These are phyloP conservation scores for Osedax frankpressi DNA, from an alignment of 2,888 invertebrate species.

Conservation along the genomic window DNA sequence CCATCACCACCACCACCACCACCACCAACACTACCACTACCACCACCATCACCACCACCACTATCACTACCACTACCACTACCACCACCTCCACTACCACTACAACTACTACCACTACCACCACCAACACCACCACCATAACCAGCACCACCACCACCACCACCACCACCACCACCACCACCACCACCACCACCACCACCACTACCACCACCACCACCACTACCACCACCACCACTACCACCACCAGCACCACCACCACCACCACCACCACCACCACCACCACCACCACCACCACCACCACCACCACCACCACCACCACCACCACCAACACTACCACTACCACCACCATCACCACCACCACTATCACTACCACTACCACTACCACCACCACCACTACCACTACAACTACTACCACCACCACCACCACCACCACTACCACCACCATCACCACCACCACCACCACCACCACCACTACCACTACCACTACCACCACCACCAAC, in stretches of 20 bases:
- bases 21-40: conserved; percentile 8
- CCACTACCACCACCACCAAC: conserved; percentile 12
- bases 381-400: conserved; percentile 13
- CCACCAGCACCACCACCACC: conserved; percentile 8
- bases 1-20: background rate
- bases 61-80: conserved; percentile 13
- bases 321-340: conserved; percentile 13
- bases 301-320: conserved; percentile 17
- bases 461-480: conserved; percentile 16
- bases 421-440: conserved; percentile 14
- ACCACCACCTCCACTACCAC: background rate
- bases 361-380: conserved; percentile 18
- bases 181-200: conserved; percentile 17
- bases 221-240: conserved; percentile 10
- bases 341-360: conserved; percentile 13
- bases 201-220: conserved; percentile 15
- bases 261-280: conserved; percentile 8
- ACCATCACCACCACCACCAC: conserved; percentile 14
- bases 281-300: conserved; percentile 10
- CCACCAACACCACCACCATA: conserved; percentile 2
- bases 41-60: conserved; percentile 1
- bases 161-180: conserved; percentile 14
- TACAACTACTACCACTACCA: background rate
- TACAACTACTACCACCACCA: conserved; percentile 17
- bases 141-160: conserved; percentile 9